Conservation (phyloP, 2,888 invertebrate species). For the Rotaria macrura region DNA sequence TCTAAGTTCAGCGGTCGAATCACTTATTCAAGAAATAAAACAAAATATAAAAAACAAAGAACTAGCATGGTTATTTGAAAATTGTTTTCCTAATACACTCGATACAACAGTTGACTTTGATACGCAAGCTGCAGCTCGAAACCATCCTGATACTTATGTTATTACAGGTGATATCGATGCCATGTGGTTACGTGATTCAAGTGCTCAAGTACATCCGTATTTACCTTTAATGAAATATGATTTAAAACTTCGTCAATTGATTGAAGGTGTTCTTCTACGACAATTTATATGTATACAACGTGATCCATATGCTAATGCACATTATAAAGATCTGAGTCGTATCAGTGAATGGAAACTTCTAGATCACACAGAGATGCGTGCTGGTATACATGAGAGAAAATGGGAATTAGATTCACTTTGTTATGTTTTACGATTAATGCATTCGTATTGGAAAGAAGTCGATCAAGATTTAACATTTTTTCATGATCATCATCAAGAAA, state of each 20-base stretch:
- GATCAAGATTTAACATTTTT: neutral
- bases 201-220: neutral
- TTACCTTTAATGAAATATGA: neutral
- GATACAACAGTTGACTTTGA: neutral
- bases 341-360: neutral
- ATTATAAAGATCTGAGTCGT: neutral
- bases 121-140: neutral
- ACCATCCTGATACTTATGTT: neutral
- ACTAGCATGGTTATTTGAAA: neutral
- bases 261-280: constrained; percentile 4
- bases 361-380: neutral
- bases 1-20: neutral
- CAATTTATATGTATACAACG: neutral
- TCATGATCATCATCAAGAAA: neutral
- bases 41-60: neutral
- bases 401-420: constrained; percentile 9
- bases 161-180: constrained; percentile 15
- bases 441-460: neutral
- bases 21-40: neutral
- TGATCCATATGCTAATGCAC: neutral
- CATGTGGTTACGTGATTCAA: constrained; percentile 15
- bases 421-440: neutral
- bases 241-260: neutral
- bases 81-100: constrained; percentile 15
- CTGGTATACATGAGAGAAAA: neutral